Base-by-base conservation (phyloP, 1,140 invertebrate genomes). In the Lordiphosa collinella region DNA sequence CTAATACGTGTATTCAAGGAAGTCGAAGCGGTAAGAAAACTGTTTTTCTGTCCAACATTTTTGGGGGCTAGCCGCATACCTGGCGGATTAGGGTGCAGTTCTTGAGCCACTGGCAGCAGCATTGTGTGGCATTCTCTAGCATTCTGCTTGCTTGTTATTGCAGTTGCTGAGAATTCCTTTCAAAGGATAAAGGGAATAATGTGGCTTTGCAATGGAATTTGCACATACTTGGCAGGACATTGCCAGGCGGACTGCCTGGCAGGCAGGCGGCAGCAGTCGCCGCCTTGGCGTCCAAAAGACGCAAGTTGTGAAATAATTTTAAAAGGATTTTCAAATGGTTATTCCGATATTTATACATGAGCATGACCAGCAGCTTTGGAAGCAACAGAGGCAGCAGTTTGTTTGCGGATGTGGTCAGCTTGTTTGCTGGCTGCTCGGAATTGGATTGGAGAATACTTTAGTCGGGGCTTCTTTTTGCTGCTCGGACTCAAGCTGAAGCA, bases 1-100 rank as follows among this genome's bases (percentile, higher is more conserved):
- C 91, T 95, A 72, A 90, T 95, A 59, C 90, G 94, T 43, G 95
- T 95, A 16, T 94, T 95, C 91, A 91, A 92, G 62, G 91, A 92
- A 84, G 94, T 93, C 12, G 94, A 95, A 89, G 90, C 92, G 89
- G 94, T 94, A 70, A 91, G 34, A 14, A 34, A 48, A 64, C 44
- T 67, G 47, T 63, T 49, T 50, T 54, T 67, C 43, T 71, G 54
- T 40, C 58, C 32, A 32, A 29, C 60, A 41, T 53, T 18, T 49
- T 47, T 35, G 32, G 11, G 51, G 53, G 47, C 62, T 62, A 62
- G 67, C 46, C 56, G 65, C 58, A 66, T 62, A 69, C 66, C 53
- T 69, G 66, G 51, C 56, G 43, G 64, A 69, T 68, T 68, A 58
- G 49, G 61, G 56, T 14, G 41, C 55, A 61, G 14, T 25, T 18